phyloP scores from a whole-genome alignment of 2,888 invertebrate genomes.

The Dendrolimus pini region DNA sequence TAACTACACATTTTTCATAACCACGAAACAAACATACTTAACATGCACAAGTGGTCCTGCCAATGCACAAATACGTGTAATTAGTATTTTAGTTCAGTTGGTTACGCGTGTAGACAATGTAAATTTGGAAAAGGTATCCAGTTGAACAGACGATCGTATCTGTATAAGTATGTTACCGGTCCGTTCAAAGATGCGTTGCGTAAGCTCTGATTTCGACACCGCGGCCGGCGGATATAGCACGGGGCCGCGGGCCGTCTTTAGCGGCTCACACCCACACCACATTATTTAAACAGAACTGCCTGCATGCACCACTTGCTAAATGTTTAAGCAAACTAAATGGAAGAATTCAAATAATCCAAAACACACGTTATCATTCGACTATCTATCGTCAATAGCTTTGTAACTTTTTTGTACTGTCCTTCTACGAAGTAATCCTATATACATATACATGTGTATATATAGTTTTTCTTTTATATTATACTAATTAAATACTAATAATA shows the following conservation, averaged over 20 bases:
- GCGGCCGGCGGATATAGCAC: slow-evolving; percentile 62
- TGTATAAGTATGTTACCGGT: slow-evolving; percentile 47
- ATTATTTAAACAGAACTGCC: slow-evolving; percentile 52
- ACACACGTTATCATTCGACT: slow-evolving; percentile 42
- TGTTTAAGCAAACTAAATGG: slow-evolving; percentile 44
- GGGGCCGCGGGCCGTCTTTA: slow-evolving; percentile 71
- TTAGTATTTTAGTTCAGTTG: slow-evolving; percentile 11
- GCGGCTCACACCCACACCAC: slow-evolving; percentile 55
- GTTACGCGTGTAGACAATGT: slow-evolving; percentile 18
- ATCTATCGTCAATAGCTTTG: no score
- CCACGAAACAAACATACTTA: neutral
- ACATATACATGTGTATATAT: no score
- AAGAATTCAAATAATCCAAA: slow-evolving; percentile 31
- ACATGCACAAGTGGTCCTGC: neutral
- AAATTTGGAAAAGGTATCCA: slow-evolving; percentile 30
- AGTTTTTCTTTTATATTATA: no score
- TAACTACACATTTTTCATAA: no score
- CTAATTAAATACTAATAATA: no score
- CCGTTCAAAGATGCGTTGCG: slow-evolving; percentile 58
- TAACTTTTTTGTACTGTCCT: no score
- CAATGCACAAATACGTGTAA: slow-evolving; percentile 9
- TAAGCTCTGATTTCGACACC: slow-evolving; percentile 62
- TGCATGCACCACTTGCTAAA: slow-evolving; percentile 51
- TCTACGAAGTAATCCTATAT: no score
- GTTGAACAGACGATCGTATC: slow-evolving; percentile 31